phyloP scores from a whole-genome alignment of 2,113 vertebrate genomes.

The Trinectes maculatus region DNA sequence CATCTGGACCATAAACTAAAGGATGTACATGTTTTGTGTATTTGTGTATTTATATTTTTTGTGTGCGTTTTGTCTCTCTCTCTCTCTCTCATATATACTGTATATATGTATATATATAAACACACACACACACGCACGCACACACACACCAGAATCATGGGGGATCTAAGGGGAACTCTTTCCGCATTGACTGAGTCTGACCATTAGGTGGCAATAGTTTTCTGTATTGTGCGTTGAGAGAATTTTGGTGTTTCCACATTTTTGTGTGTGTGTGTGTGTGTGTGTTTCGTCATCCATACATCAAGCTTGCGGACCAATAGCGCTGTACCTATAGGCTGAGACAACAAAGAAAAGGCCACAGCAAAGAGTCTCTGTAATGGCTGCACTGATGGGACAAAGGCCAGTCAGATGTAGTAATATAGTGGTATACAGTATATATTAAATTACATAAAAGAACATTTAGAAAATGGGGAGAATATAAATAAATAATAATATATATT shows the following conservation, averaged over 20 bases:
- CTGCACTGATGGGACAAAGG: constrained; percentile 47
- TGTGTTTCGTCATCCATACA: constrained; percentile 69
- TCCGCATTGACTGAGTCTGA: constrained; percentile 41
- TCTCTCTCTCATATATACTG: no score
- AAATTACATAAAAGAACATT: not conserved
- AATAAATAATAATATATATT: not conserved
- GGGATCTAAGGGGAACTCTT: not conserved
- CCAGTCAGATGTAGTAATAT: constrained; percentile 12
- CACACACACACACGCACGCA: no score
- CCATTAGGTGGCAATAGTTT: constrained; percentile 73
- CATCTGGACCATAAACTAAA: no score
- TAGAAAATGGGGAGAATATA: not conserved
- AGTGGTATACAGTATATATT: no score
- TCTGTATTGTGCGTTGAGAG: constrained; percentile 43
- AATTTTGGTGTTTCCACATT: constrained; percentile 15
- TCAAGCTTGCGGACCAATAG: constrained; percentile 44
- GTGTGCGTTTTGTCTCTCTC: no score
- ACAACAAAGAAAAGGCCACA: constrained; percentile 65
- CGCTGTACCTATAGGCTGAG: constrained; percentile 59
- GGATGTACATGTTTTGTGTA: no score
- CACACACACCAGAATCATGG: no score
- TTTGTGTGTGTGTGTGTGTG: constrained; percentile 27
- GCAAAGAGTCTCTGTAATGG: constrained; percentile 38
- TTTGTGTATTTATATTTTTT: no score
- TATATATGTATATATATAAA: no score